These are phyloP conservation scores for Hypothenemus hampei DNA, from an alignment of 1,140 invertebrate species.

Conservation along the genomic window DNA sequence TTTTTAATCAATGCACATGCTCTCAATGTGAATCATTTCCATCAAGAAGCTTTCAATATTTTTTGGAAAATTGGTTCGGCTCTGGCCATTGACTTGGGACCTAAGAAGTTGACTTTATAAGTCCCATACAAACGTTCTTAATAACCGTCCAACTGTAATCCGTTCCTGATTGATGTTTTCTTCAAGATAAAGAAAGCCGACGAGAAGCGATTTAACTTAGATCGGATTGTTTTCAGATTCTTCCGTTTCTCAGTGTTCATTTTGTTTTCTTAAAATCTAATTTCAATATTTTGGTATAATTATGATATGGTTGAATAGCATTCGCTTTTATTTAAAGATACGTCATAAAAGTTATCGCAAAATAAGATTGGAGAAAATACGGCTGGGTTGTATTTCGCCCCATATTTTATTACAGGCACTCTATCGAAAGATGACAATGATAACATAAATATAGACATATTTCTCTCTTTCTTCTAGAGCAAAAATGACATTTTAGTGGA, in stretches of 20 bases:
- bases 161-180: slow-evolving; percentile 21
- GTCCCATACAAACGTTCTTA: slow-evolving; percentile 16
- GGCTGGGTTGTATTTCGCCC: not conserved
- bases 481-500: too few relatives aligned
- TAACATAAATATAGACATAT: not conserved
- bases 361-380: not conserved
- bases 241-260: too few relatives aligned
- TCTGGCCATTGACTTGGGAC: slow-evolving; percentile 17
- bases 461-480: too few relatives aligned
- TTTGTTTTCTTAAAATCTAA: too few relatives aligned
- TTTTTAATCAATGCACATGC: too few relatives aligned
- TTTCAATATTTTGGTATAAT: too few relatives aligned
- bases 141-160: slow-evolving; percentile 18
- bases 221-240: slow-evolving; percentile 10
- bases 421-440: not conserved
- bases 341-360: not conserved
- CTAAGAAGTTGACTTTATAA: slow-evolving; percentile 16
- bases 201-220: slow-evolving; percentile 16
- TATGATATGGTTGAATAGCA: too few relatives aligned
- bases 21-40: too few relatives aligned
- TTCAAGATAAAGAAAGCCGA: slow-evolving; percentile 15
- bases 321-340: too few relatives aligned
- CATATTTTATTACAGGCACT: not conserved
- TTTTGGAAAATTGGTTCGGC: slow-evolving; percentile 1
- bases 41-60: too few relatives aligned